Percentiles rank a stretch among this genome's conserved stretches.
Conservation (phyloP, 2,888 invertebrate genomes). For the Clusia tigrina region DNA sequence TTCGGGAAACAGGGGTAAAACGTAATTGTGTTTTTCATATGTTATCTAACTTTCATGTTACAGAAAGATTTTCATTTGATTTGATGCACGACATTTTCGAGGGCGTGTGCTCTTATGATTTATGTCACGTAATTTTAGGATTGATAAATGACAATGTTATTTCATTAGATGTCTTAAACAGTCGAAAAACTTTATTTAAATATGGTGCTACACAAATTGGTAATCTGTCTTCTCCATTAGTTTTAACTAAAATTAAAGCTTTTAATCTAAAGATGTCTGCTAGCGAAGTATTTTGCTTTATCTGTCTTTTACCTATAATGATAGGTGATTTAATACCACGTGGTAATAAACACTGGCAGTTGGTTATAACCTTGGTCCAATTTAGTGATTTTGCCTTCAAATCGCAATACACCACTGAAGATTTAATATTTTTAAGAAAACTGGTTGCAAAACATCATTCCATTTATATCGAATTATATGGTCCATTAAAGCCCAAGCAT, state of each 20-base stretch:
- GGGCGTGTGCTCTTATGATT: conserved; percentile 39
- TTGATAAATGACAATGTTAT: conserved; percentile 33
- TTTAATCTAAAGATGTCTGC: conserved; percentile 35
- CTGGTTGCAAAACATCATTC: neutral
- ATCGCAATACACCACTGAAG: conserved; percentile 24
- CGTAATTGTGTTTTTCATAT: conserved; percentile 30
- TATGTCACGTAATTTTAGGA: conserved; percentile 33
- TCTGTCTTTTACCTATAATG: conserved; percentile 33
- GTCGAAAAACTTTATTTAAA: conserved; percentile 34
- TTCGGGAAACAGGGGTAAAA: conserved; percentile 34
- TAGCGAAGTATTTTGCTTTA: conserved; percentile 32
- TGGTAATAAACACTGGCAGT: conserved; percentile 14
- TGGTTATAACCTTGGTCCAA: neutral
- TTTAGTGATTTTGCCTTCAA: neutral
- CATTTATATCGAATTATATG: conserved; percentile 22
- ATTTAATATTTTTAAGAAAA: conserved; percentile 20
- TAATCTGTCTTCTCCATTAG: conserved; percentile 30
- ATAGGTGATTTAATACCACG: conserved; percentile 37
- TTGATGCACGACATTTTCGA: conserved; percentile 44
- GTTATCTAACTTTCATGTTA: conserved; percentile 34
- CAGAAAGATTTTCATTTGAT: conserved; percentile 37
- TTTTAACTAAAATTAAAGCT: conserved; percentile 23
- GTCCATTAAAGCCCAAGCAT: conserved; percentile 32
- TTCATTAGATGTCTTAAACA: conserved; percentile 33
- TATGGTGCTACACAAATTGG: conserved; percentile 35